Evolutionary conservation across 2,797 vertebrate genomes (phyloP).

Genomic region (Manis pentadactyla): DNA sequence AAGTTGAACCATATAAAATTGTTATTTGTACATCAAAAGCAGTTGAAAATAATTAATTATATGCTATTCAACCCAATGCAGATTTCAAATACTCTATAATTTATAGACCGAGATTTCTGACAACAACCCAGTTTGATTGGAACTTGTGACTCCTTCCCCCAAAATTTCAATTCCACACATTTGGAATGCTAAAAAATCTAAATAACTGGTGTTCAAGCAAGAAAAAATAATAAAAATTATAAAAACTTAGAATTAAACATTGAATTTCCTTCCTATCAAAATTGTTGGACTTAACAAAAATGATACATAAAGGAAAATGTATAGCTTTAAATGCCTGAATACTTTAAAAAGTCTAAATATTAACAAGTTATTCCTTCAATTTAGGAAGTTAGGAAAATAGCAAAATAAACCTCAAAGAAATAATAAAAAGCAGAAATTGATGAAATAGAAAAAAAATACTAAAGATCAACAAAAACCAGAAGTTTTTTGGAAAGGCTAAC

Average conservation of each 20-base stretch:
- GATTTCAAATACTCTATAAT: background rate
- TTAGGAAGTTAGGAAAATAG: background rate
- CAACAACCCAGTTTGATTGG: background rate
- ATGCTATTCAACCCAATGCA: background rate
- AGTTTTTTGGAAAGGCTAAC: background rate
- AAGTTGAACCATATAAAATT: background rate
- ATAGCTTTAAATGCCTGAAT: background rate
- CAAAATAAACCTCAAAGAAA: background rate
- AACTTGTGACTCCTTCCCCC: background rate
- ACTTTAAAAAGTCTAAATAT: background rate
- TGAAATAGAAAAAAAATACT: background rate
- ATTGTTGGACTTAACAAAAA: background rate
- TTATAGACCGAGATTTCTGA: background rate
- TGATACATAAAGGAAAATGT: background rate
- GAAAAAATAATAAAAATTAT: background rate
- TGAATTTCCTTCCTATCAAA: background rate
- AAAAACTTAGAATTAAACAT: background rate
- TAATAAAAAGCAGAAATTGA: background rate
- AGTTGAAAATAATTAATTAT: background rate
- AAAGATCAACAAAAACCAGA: background rate
- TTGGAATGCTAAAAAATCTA: conserved; percentile 11
- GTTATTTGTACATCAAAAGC: background rate
- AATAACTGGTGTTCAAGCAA: background rate
- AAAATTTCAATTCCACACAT: background rate
- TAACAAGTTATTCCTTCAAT: background rate